A percentile compares a stretch with the other conserved stretches of the same genome.
These are phyloP conservation scores for Thaumetopoea pityocampa DNA, from an alignment of 1,140 invertebrate genomes.

Conservation along the genomic window DNA sequence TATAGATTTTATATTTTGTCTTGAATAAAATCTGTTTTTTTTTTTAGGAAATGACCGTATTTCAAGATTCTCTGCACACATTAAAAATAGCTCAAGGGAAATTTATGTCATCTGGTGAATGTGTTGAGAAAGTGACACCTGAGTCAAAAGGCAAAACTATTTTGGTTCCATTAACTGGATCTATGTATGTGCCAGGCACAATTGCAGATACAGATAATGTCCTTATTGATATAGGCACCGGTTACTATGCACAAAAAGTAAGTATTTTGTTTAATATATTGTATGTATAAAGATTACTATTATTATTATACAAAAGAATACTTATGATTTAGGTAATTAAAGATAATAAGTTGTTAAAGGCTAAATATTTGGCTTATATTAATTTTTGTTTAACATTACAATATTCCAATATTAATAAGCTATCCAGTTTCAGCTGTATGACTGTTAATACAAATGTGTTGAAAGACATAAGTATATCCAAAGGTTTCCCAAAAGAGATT, in stretches of 20 bases:
- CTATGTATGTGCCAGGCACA: constrained; percentile 95
- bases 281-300: too few relatives aligned
- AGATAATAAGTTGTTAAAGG: too few relatives aligned
- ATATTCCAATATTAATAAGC: too few relatives aligned
- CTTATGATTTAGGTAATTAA: too few relatives aligned
- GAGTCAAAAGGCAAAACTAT: constrained; percentile 87
- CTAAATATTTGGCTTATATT: too few relatives aligned
- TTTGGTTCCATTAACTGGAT: constrained; percentile 93
- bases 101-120: constrained; percentile 91
- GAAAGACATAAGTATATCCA: too few relatives aligned
- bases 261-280: constrained; percentile 30
- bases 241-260: constrained; percentile 95
- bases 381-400: too few relatives aligned
- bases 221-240: constrained; percentile 95
- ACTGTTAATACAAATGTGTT: too few relatives aligned
- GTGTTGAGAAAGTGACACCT: constrained; percentile 87
- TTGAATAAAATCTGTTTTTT: constrained; percentile 14
- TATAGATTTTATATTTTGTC: constrained; percentile 14
- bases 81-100: constrained; percentile 93
- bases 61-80: constrained; percentile 91
- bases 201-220: constrained; percentile 89
- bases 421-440: too few relatives aligned
- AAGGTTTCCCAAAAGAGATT: too few relatives aligned
- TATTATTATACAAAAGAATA: too few relatives aligned
- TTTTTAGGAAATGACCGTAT: constrained; percentile 88